A percentile compares a stretch with the other conserved stretches of the same genome.
These are phyloP conservation scores for Cistogaster globosa DNA, from an alignment of 2,888 invertebrate genomes.

Conservation along the genomic window DNA sequence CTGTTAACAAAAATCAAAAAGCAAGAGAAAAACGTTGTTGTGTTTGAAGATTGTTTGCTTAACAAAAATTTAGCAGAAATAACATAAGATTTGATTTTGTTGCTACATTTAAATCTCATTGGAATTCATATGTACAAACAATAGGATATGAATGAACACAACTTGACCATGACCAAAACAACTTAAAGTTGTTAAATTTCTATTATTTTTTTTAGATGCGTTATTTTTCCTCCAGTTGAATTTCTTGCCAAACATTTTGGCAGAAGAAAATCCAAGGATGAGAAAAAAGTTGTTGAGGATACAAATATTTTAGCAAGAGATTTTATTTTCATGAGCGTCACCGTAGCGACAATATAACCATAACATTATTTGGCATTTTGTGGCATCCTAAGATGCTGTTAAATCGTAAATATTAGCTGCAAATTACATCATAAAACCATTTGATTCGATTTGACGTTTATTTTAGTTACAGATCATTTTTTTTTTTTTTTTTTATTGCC, in stretches of 20 bases:
- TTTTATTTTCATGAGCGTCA: conserved; percentile 72
- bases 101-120: conserved; percentile 35
- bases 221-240: not conserved
- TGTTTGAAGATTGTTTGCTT: not conserved
- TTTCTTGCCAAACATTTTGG: conserved; percentile 20
- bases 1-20: conserved; percentile 27
- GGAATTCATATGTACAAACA: conserved; percentile 31
- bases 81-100: no score
- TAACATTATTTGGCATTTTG: conserved; percentile 82
- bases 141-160: not conserved
- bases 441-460: conserved; percentile 83
- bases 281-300: conserved; percentile 21
- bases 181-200: conserved; percentile 56
- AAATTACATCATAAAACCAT: conserved; percentile 83
- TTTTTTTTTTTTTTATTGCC: conserved; percentile 22
- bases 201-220: not conserved
- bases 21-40: not conserved
- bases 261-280: not conserved
- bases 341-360: conserved; percentile 81
- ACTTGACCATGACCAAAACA: conserved; percentile 48
- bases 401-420: conserved; percentile 83
- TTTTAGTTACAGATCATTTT: conserved; percentile 72
- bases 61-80: no score
- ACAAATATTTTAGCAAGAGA: conserved; percentile 49
- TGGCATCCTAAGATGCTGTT: conserved; percentile 81